phyloP scores from a whole-genome alignment of 1,140 invertebrate genomes.

The Drosophila rhopaloa region DNA sequence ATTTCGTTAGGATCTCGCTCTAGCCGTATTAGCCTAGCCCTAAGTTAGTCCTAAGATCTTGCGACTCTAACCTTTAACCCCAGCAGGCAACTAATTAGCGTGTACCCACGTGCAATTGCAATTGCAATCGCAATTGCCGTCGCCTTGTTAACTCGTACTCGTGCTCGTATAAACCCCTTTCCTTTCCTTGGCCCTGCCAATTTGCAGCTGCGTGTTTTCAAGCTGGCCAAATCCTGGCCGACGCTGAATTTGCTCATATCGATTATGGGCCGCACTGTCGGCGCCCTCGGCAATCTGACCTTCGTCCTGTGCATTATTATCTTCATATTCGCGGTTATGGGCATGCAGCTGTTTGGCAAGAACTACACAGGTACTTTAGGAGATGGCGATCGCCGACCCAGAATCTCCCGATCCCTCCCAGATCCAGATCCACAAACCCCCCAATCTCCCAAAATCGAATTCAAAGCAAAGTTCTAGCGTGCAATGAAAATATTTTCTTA shows the following conservation, averaged over 20 bases:
- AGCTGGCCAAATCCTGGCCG: conserved; percentile 99
- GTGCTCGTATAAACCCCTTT: background rate
- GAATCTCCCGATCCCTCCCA: background rate
- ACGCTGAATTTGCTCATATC: conserved; percentile 99
- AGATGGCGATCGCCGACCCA: background rate
- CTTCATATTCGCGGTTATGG: conserved; percentile 99
- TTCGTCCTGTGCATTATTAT: conserved; percentile 99
- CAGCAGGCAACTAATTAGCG: conserved; percentile 8
- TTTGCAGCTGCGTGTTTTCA: conserved; percentile 98
- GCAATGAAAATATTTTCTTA: conserved; percentile 64
- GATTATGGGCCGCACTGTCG: conserved; percentile 99
- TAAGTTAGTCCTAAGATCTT: conserved; percentile 23
- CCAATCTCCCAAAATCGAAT: conserved; percentile 8
- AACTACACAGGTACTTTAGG: conserved; percentile 91
- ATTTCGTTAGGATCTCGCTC: too few relatives aligned
- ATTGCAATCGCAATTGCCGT: background rate
- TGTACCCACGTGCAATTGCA: background rate
- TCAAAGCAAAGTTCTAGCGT: conserved; percentile 66
- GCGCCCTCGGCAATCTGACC: conserved; percentile 98
- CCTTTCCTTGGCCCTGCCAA: conserved; percentile 36
- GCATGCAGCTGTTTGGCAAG: conserved; percentile 98
- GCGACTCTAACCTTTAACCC: conserved; percentile 21
- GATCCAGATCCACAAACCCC: background rate
- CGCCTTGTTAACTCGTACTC: conserved; percentile 1
- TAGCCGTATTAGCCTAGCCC: conserved; percentile 1